phyloP scores from a whole-genome alignment of 2,797 vertebrate species.

The Gastrophryne carolinensis region DNA sequence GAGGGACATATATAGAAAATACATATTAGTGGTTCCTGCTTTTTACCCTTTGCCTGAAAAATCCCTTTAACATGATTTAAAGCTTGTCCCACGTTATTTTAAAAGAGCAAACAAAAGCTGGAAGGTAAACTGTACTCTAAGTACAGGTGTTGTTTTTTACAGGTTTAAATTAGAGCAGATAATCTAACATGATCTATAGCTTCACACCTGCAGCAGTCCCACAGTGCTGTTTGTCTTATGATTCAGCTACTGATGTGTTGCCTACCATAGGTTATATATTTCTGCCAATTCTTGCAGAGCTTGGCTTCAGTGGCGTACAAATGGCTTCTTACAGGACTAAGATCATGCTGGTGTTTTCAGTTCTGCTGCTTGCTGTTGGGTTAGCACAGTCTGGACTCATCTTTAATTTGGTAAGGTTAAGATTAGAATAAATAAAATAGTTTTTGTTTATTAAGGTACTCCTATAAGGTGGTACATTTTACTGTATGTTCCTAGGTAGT shows the following conservation, averaged over 20 bases:
- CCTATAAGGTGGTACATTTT: too few species aligned
- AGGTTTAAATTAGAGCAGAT: too few species aligned
- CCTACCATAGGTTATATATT: background rate
- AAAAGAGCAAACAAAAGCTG: too few species aligned
- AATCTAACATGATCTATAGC: background rate
- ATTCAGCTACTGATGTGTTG: background rate
- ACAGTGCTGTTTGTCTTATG: background rate
- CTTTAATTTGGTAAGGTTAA: slow-evolving; percentile 17
- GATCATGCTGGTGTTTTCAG: background rate
- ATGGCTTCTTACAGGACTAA: background rate
- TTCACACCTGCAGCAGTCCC: slow-evolving; percentile 7
- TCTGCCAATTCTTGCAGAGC: background rate
- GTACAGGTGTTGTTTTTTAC: too few species aligned
- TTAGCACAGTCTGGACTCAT: slow-evolving; percentile 23
- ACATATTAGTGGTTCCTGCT: too few species aligned
- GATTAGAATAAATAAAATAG: background rate
- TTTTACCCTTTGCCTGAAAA: too few species aligned
- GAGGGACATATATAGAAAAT: too few species aligned
- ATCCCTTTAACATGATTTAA: too few species aligned
- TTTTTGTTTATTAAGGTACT: background rate
- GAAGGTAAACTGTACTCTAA: too few species aligned
- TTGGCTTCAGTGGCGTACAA: background rate
- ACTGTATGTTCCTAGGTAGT: too few species aligned
- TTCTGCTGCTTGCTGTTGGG: background rate
- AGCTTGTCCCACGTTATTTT: too few species aligned